Evolutionary conservation across 2,113 vertebrate species (phyloP), one percentile per base, ranked within the genome.

Genomic region (Campylorhamphus procurvoides): DNA sequence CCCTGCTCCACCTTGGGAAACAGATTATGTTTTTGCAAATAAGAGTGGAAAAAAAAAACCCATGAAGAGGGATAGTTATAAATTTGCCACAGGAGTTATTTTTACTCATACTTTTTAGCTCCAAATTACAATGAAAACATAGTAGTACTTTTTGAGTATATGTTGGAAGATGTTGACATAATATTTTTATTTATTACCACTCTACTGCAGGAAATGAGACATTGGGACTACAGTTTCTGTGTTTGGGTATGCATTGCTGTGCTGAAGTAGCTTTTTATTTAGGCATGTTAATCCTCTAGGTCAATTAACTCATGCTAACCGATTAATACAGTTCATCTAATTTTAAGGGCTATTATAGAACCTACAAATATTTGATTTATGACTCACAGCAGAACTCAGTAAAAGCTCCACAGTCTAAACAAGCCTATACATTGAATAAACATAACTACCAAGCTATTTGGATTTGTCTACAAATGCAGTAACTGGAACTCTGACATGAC

Each of bases 321-420:
- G 73, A 94, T 91, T 86, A 92, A 86, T n/a, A 72, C 56, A 82
- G 83, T 78, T 92, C 72, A 80, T 88, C 82, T 92, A 74, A 90
- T 71, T 71, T 33, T 76, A 76, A 89, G 47, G 62, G 44, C 56
- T 78, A 37, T 50, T 66, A 75, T 22, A 83, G 39, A 88, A 84
- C 72, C 63, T 75, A 84, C 83, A 96, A 96, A 95, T 90, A 93
- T 90, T 96, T 94, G 68, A 94, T 73, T 50, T 80, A 28, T 86
- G 86, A 84, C 49, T 95, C 79, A 58, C 25, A 75, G 64, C 53
- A 95, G 82, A 91, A 82, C 79, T 75, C 82, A 71, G 75, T 91
- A 92, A 94, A 96, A 96, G 88, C 79, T 53, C 55, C 80, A 16
- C 60, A 72, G 76, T 86, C 73, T 95, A 96, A 94, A 96, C 92